A percentile compares a stretch with the other conserved stretches of the same genome.
Conservation (phyloP, 92 coral and sea anemone genomes). For the Bergia sp. region DNA sequence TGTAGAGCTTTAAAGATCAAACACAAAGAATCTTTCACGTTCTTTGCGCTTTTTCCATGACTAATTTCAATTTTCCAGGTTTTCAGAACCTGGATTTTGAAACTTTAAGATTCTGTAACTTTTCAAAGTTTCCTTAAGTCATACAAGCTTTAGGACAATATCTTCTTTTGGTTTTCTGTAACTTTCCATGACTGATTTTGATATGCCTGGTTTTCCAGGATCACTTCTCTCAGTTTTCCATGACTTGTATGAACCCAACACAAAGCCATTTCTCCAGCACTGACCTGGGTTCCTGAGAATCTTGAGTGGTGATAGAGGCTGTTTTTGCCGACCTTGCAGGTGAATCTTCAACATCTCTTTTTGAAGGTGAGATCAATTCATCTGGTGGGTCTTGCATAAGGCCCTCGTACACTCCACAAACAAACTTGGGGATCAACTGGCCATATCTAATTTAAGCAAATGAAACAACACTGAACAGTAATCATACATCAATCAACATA, state of each 20-base stretch:
- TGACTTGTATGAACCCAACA: background rate
- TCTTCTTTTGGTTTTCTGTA: no score
- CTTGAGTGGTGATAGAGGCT: constrained; percentile 65
- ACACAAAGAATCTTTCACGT: no score
- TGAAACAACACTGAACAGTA: no score
- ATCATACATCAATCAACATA: background rate
- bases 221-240: background rate
- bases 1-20: no score
- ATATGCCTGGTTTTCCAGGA: background rate
- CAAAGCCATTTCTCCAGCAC: background rate
- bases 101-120: no score
- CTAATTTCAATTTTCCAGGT: no score
- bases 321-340: constrained; percentile 74
- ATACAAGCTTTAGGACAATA: no score
- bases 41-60: no score
- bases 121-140: no score
- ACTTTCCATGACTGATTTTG: background rate
- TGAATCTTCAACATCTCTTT: constrained; percentile 77
- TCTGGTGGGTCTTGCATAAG: constrained; percentile 92
- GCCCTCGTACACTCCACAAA: constrained; percentile 89
- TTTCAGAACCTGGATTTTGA: no score
- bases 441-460: constrained; percentile 64
- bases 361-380: constrained; percentile 88
- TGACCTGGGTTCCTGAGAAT: constrained; percentile 82
- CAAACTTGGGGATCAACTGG: constrained; percentile 64